These are phyloP conservation scores for Oscheius sp. DNA, from an alignment of 2,888 invertebrate genomes.

Conservation along the genomic window DNA sequence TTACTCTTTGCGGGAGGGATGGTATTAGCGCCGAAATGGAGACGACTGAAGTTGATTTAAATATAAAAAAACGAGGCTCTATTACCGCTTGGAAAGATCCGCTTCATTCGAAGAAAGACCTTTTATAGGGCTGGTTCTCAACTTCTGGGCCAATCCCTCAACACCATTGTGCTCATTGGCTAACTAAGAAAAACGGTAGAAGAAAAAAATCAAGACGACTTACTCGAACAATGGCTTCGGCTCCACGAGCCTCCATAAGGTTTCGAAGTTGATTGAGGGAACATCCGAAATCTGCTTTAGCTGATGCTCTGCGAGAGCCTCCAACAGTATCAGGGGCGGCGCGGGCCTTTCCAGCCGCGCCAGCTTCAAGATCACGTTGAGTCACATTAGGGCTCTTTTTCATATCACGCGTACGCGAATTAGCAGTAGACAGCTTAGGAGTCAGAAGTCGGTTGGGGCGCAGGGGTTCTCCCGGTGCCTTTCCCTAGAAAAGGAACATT, in stretches of 20 bases:
- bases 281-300: constrained; percentile 36
- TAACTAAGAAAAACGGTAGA: constrained; percentile 38
- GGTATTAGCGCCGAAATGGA: constrained; percentile 68
- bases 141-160: constrained; percentile 66
- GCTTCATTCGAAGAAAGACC: constrained; percentile 63
- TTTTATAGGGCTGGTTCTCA: constrained; percentile 62
- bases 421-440: constrained; percentile 55
- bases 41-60: constrained; percentile 41
- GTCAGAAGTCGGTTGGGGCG: constrained; percentile 49
- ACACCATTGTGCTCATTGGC: constrained; percentile 66
- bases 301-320: constrained; percentile 30
- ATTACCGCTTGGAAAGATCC: constrained; percentile 50
- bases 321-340: constrained; percentile 46
- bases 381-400: constrained; percentile 59
- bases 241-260: constrained; percentile 96
- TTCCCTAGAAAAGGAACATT: constrained; percentile 35
- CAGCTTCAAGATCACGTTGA: constrained; percentile 39
- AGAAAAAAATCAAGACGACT: constrained; percentile 75
- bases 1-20: constrained; percentile 68
- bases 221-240: constrained; percentile 87
- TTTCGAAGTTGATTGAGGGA: constrained; percentile 95
- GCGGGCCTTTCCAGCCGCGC: constrained; percentile 51
- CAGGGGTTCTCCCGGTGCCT: constrained; percentile 54
- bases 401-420: constrained; percentile 54
- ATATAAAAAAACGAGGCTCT: neutral